phyloP scores from a whole-genome alignment of 2,113 vertebrate species.

The Acrocephalus kingi region DNA sequence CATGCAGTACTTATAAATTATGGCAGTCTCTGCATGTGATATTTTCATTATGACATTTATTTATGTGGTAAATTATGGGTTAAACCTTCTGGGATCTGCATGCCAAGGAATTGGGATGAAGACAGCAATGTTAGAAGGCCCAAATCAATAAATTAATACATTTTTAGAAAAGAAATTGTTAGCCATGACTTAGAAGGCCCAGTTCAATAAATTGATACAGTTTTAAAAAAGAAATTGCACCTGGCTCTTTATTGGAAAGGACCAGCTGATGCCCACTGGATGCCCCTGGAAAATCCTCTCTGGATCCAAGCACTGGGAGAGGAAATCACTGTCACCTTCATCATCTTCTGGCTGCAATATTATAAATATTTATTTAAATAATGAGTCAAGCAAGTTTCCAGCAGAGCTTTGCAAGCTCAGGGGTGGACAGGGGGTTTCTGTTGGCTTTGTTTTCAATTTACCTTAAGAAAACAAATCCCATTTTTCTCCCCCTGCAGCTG shows the following conservation, averaged over 20 bases:
- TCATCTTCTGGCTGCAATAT: neutral
- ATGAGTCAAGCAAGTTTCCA: neutral
- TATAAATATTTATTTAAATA: neutral
- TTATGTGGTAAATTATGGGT: neutral
- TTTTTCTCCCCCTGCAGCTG: neutral
- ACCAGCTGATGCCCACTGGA: no score
- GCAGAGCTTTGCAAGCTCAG: neutral
- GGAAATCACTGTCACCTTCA: neutral
- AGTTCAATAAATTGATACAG: no score
- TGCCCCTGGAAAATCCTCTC: neutral
- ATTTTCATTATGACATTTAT: neutral
- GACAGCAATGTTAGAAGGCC: neutral
- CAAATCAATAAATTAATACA: no score
- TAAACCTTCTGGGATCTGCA: neutral
- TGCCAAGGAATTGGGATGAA: neutral
- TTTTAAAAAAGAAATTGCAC: neutral
- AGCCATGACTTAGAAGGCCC: neutral
- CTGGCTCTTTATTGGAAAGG: neutral
- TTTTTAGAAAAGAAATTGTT: neutral
- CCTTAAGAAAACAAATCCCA: neutral
- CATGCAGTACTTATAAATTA: rapidly evolving
- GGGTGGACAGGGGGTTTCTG: neutral
- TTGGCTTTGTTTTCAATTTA: neutral
- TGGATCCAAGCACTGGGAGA: neutral
- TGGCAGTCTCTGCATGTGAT: rapidly evolving